Base-by-base conservation (phyloP, 2,888 invertebrate genomes). In the Penaeus monodon region DNA sequence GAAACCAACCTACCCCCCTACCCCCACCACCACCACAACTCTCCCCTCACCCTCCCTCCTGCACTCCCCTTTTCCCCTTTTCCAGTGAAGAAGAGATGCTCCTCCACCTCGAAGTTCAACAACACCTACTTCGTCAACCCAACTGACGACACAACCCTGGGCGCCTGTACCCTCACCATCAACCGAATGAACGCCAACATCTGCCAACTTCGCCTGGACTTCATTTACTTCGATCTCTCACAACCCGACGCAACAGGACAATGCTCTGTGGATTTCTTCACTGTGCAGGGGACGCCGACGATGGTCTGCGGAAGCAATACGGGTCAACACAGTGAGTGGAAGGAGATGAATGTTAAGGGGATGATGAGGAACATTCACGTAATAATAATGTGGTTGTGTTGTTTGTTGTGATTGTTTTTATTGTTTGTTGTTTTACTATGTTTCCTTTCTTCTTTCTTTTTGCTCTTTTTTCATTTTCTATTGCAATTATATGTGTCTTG, bases 111-210 rank as follows among this genome's bases (percentile, higher is more conserved):
- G 0, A 95, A 96, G 0, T 94, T 95, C 81, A 97, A 97, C 92
- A 96, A 96, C 91, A 97, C 97, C 0, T 97, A 97, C 92, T 97
- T 97, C 92, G 94, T 95, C 22, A 97, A 96, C 91, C 95, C 95
- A 0, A 95, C 94, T 3, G 1, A 66, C 20, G 27, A 57, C n/a
- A 17, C 24, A 17, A 38, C 29, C 29, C 24, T 65, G 49, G 86
- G 81, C 20, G 78, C 64, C 73, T 89, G 89, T 33, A 70, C 80
- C 17, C 81, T 84, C 78, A 89, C 81, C 49, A 33, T 89, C 65
- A 81, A 84, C 57, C 66, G 84, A 6, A 29, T 81, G 27, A 78
- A 76, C 66, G 1, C 33, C 63, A 87, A 86, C 78, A 89, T 89
- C 57, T 89, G 89, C 27, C 89, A 89, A 44, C 82, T 44, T 64